Evolutionary conservation across 2,113 vertebrate genomes (phyloP).

Genomic region (Oncorhynchus kisutch): DNA sequence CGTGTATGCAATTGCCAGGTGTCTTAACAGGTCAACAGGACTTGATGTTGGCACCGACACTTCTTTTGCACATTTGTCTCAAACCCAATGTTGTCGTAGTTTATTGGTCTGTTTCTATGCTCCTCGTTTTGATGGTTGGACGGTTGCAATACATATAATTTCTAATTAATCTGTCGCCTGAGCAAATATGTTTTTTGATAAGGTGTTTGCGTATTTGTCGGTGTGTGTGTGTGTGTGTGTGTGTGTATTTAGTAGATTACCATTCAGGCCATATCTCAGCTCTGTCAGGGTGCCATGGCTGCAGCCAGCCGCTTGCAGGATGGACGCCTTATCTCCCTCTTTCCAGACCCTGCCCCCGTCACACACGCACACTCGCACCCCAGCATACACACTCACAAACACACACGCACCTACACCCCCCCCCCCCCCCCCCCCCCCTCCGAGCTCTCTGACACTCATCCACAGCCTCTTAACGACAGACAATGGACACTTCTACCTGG

Average conservation of each 20-base stretch:
- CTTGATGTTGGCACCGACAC: not conserved
- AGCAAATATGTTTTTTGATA: slow-evolving; percentile 55
- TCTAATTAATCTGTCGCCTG: slow-evolving; percentile 51
- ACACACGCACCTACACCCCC: not conserved
- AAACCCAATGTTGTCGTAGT: not conserved
- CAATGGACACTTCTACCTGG: not conserved
- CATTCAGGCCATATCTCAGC: slow-evolving; percentile 38
- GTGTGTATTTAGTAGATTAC: slow-evolving; percentile 46
- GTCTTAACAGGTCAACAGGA: too few species aligned
- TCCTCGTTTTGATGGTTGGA: not conserved
- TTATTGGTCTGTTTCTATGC: not conserved
- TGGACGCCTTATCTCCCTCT: slow-evolving; percentile 48
- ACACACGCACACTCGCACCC: not conserved
- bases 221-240: slow-evolving; percentile 23
- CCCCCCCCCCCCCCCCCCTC: not conserved
- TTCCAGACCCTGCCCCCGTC: slow-evolving; percentile 45
- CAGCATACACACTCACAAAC: not conserved
- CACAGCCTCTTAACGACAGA: not conserved
- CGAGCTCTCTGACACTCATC: not conserved
- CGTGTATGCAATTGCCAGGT: not conserved
- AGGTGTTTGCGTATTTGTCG: slow-evolving; percentile 24
- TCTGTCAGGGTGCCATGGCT: slow-evolving; percentile 11
- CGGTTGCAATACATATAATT: slow-evolving; percentile 22
- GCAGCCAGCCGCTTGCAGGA: not conserved
- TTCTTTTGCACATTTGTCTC: not conserved